Evolutionary conservation across 2,113 vertebrate genomes (phyloP).

Genomic region (Ceratotherium simum): DNA sequence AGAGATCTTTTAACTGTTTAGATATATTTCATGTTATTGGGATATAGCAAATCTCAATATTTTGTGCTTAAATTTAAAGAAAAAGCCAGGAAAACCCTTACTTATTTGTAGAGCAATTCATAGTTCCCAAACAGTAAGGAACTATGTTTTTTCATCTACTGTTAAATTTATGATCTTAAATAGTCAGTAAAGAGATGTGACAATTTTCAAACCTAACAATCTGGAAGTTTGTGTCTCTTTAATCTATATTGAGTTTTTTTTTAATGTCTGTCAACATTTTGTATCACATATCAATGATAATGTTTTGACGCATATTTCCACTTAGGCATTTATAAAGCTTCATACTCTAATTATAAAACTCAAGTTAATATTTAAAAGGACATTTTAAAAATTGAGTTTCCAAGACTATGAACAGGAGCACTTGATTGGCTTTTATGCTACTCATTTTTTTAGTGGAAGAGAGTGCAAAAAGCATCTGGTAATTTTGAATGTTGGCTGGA

Average conservation of each 20-base stretch:
- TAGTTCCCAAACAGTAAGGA: neutral
- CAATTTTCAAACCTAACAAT: neutral
- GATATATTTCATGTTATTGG: neutral
- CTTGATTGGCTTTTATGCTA: neutral
- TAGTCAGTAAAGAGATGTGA: neutral
- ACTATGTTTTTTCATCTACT: neutral
- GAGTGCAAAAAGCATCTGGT: constrained; percentile 29
- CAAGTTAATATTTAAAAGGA: neutral
- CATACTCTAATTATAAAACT: neutral
- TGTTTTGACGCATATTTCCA: neutral
- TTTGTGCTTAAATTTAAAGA: constrained; percentile 1
- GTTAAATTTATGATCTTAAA: neutral
- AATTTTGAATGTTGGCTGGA: constrained; percentile 45
- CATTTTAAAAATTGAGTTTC: neutral
- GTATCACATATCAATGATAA: neutral
- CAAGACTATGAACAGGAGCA: neutral
- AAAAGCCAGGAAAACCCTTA: neutral
- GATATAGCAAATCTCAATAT: neutral
- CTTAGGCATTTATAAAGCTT: neutral
- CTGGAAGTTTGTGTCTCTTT: neutral
- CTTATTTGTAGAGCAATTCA: neutral
- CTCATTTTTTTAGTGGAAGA: neutral
- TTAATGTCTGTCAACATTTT: neutral
- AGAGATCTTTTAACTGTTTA: neutral
- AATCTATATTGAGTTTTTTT: neutral